Conservation (phyloP, 2,797 vertebrate genomes). For the Crocodylus rhombifer region DNA sequence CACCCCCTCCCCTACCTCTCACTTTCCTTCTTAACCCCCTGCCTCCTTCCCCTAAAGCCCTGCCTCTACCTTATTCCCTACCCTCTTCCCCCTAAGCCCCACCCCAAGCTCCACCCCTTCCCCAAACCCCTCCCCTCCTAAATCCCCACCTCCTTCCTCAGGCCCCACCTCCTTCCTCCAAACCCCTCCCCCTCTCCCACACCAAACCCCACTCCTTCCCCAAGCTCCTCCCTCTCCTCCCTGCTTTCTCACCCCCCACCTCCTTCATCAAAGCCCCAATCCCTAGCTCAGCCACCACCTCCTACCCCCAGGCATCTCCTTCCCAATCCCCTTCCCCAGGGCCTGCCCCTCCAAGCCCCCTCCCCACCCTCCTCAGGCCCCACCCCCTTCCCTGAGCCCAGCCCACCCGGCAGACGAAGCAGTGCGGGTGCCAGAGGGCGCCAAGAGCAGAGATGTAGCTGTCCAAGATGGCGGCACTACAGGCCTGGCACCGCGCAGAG, state of each 20-base stretch:
- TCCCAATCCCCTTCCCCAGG: fast-evolving
- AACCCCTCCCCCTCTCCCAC: not conserved
- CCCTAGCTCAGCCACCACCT: no score
- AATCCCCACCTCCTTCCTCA: not conserved
- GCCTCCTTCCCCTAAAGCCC: not conserved
- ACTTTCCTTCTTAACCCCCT: no score
- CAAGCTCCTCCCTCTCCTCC: no score
- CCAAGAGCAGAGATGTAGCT: constrained; percentile 95
- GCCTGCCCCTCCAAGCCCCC: not conserved
- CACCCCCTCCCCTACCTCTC: no score
- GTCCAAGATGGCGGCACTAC: constrained; percentile 91
- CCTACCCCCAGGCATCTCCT: not conserved
- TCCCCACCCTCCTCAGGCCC: not conserved
- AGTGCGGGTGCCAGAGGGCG: constrained; percentile 93
- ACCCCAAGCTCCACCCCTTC: no score
- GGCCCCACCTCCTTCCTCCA: not conserved
- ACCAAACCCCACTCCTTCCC: no score
- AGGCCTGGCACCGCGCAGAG: constrained; percentile 92
- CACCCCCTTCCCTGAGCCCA: not conserved
- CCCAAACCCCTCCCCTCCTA: no score
- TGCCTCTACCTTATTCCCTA: no score
- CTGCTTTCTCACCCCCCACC: no score
- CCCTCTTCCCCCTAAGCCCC: no score
- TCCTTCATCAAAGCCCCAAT: not conserved
- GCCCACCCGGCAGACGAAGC: constrained; percentile 93